Conservation (phyloP, 1,140 invertebrate species). For the Drosophila carrolli region DNA sequence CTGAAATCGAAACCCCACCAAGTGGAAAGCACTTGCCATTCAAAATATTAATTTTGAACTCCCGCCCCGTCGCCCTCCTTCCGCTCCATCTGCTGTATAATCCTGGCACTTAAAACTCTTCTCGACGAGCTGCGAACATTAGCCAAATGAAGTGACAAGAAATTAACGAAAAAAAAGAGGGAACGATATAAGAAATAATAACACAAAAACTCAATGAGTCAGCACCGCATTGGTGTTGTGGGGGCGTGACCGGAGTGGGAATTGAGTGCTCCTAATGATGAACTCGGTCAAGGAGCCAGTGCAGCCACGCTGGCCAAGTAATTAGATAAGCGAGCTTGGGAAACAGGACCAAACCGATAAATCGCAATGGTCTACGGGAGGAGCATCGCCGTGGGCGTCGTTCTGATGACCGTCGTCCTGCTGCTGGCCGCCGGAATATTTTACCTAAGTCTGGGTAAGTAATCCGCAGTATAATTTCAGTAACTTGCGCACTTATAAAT, state of each 20-base stretch:
- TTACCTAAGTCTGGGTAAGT: constrained; percentile 78
- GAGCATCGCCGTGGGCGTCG: constrained; percentile 73
- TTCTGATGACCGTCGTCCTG: constrained; percentile 62
- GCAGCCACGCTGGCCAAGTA: constrained; percentile 53
- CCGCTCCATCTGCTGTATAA: constrained; percentile 53
- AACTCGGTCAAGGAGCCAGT: constrained; percentile 61
- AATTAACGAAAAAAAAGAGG: constrained; percentile 31
- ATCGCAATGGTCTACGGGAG: constrained; percentile 75
- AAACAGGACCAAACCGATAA: constrained; percentile 34
- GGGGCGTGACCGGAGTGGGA: constrained; percentile 46
- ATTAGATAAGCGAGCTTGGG: constrained; percentile 61
- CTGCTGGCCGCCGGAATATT: constrained; percentile 69
- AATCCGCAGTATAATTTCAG: not conserved
- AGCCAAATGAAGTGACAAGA: constrained; percentile 69
- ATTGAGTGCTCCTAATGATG: constrained; percentile 47
- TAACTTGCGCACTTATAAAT: not conserved
- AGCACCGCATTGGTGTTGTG: constrained; percentile 21
- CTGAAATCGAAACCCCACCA: constrained; percentile 41
- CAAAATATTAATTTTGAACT: constrained; percentile 57
- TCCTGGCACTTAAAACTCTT: constrained; percentile 52
- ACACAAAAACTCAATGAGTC: constrained; percentile 48
- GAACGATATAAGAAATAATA: constrained; percentile 50
- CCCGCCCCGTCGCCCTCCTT: constrained; percentile 8
- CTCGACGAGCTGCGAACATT: constrained; percentile 43
- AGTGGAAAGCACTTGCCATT: constrained; percentile 54